A percentile compares a stretch with the other conserved stretches of the same genome.
Conservation (phyloP, 92 coral and sea anemone genomes). For the Virgularia gustaviana region DNA sequence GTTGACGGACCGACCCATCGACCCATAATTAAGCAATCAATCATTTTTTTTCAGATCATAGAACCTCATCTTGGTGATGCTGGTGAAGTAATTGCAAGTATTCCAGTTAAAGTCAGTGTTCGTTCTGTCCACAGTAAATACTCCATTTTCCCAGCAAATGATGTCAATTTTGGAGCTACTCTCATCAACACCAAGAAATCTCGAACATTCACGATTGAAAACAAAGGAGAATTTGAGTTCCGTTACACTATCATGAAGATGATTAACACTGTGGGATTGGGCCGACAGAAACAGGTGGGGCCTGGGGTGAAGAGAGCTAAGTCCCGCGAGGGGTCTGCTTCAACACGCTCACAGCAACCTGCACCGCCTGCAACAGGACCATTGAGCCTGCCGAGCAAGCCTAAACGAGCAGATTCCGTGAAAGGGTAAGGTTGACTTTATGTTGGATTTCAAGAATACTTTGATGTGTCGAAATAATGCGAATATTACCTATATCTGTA, state of each 20-base stretch:
- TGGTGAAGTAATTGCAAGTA: slow-evolving; percentile 98
- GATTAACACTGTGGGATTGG: slow-evolving; percentile 78
- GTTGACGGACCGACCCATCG: too few species aligned
- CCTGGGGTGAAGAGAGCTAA: slow-evolving; percentile 69
- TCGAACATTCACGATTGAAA: slow-evolving; percentile 78
- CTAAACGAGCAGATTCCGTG: slow-evolving; percentile 92
- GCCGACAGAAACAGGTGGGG: slow-evolving; percentile 88
- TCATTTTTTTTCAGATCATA: slow-evolving; percentile 64
- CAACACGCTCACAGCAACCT: slow-evolving; percentile 85
- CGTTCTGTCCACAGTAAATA: slow-evolving; percentile 98
- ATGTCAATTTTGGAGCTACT: slow-evolving; percentile 96
- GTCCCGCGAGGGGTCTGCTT: slow-evolving; percentile 95
- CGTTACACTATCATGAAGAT: slow-evolving; percentile 94
- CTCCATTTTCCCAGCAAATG: slow-evolving; percentile 80
- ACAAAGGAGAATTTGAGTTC: slow-evolving; percentile 98
- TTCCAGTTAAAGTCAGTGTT: slow-evolving; percentile 91
- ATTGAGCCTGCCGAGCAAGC: slow-evolving; percentile 69
- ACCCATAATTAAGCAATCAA: too few species aligned
- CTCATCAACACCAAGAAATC: slow-evolving; percentile 86
- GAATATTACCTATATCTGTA: background rate
- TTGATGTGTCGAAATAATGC: background rate
- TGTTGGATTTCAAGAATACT: background rate
- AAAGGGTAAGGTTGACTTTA: slow-evolving; percentile 62
- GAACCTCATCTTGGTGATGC: slow-evolving; percentile 89
- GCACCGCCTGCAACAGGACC: too few species aligned